phyloP scores from a whole-genome alignment of 2,113 vertebrate species.

The Trematomus loennbergii region DNA sequence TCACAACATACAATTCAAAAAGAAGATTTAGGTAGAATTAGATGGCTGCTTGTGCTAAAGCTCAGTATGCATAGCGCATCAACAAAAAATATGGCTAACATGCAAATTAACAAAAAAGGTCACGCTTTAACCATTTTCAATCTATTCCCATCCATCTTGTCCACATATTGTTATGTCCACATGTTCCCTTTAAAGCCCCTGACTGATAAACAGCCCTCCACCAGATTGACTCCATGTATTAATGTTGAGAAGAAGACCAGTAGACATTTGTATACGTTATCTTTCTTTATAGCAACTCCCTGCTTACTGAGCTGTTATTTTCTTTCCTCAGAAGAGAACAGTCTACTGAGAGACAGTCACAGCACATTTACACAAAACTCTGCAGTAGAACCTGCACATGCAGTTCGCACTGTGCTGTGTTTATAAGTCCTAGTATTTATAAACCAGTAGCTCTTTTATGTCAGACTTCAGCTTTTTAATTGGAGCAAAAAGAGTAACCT shows the following conservation, averaged over 20 bases:
- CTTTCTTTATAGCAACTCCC: slow-evolving; percentile 40
- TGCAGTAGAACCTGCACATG: not conserved
- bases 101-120: not conserved
- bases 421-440: not conserved
- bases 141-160: slow-evolving; percentile 18
- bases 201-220: slow-evolving; percentile 42
- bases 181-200: slow-evolving; percentile 31
- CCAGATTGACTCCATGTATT: slow-evolving; percentile 21
- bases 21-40: slow-evolving; percentile 30
- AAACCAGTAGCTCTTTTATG: not conserved
- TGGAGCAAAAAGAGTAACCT: slow-evolving; percentile 5
- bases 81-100: slow-evolving; percentile 1
- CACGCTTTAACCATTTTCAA: not conserved
- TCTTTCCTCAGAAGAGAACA: not conserved
- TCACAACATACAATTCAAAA: slow-evolving; percentile 42
- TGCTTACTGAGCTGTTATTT: slow-evolving; percentile 26
- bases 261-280: slow-evolving; percentile 47
- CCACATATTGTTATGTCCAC: slow-evolving; percentile 21
- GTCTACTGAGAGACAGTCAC: slow-evolving; percentile 6
- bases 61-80: not conserved
- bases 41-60: slow-evolving; percentile 33
- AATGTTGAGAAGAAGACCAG: slow-evolving; percentile 21
- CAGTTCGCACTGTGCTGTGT: slow-evolving; percentile 1
- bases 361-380: not conserved
- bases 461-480: slow-evolving; percentile 20